Evolutionary conservation across 2,113 vertebrate species (phyloP).

Genomic region (Piprites chloris): DNA sequence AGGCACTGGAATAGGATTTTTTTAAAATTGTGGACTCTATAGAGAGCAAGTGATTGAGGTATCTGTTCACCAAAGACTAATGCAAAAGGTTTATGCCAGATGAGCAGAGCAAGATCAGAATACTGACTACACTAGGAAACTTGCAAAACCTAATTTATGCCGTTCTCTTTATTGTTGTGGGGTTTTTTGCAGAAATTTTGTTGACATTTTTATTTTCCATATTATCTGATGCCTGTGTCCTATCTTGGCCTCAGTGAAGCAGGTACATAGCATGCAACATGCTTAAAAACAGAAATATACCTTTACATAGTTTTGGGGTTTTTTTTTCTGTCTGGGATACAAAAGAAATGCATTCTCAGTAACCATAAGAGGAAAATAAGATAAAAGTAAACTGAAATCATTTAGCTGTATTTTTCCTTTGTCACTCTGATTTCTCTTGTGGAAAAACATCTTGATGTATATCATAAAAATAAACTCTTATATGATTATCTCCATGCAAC

Average conservation of each 20-base stretch:
- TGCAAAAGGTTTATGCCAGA: neutral
- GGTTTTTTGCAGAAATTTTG: neutral
- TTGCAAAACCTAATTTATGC: neutral
- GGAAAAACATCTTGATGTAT: neutral
- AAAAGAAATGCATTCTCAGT: neutral
- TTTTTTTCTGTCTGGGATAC: neutral
- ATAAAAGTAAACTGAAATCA: neutral
- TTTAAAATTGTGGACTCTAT: neutral
- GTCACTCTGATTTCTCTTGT: neutral
- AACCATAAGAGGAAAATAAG: neutral
- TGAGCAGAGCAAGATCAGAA: neutral
- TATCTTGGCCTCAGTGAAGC: neutral
- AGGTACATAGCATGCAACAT: neutral
- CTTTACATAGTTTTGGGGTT: neutral
- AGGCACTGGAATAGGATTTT: neutral
- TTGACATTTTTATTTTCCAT: neutral
- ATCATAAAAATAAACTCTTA: conserved; percentile 24
- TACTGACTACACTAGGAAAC: neutral
- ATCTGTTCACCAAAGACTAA: neutral
- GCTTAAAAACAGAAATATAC: neutral
- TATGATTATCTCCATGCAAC: neutral
- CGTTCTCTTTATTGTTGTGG: neutral
- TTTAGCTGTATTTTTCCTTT: neutral
- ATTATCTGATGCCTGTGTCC: neutral
- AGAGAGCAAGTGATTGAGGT: neutral